Conservation (phyloP, 2,888 invertebrate species). For the Sinodicranocentrus sp. region DNA sequence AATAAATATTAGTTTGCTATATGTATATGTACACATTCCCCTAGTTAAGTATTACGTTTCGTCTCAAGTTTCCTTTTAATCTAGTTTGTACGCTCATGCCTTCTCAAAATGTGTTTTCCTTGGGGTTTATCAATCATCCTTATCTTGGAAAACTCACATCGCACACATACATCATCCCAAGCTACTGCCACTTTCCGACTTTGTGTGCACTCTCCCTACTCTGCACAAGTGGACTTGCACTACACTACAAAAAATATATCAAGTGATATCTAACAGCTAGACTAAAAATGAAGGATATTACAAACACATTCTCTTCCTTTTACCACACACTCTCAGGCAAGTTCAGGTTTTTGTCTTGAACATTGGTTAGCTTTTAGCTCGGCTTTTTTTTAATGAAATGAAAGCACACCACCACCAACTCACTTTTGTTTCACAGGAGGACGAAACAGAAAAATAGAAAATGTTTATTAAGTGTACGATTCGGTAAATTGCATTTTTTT, state of each 20-base stretch:
- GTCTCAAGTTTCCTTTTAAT: no score
- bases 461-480: no score
- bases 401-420: no score
- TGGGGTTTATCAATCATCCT: conserved; percentile 62
- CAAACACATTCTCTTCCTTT: not conserved
- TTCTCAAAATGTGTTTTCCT: conserved; percentile 35
- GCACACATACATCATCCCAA: conserved; percentile 57
- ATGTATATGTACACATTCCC: no score
- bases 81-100: no score
- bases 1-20: no score
- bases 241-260: no score
- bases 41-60: no score
- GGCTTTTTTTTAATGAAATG: conserved; percentile 50
- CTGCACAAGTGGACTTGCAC: no score
- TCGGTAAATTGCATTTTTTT: conserved; percentile 36
- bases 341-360: conserved; percentile 48
- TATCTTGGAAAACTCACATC: conserved; percentile 62
- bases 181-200: conserved; percentile 26
- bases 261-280: no score
- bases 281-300: conserved; percentile 25
- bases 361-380: conserved; percentile 59
- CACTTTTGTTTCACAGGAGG: no score
- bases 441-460: no score
- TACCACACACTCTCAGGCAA: not conserved
- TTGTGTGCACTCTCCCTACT: not conserved